These are phyloP conservation scores for Parasteatoda lunata DNA, from an alignment of 2,888 invertebrate genomes.

Conservation along the genomic window DNA sequence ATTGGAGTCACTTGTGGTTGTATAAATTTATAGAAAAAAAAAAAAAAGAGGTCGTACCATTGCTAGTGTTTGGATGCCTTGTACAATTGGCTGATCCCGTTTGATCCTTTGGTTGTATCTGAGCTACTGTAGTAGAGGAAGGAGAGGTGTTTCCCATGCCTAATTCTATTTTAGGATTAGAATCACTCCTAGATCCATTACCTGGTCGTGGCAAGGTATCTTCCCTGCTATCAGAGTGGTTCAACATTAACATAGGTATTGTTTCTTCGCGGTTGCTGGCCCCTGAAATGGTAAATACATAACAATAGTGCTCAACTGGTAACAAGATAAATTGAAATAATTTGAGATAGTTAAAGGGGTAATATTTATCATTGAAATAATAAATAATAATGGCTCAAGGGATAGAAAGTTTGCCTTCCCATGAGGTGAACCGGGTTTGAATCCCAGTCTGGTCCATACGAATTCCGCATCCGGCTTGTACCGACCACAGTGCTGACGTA, in stretches of 20 bases:
- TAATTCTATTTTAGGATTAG: constrained; percentile 19
- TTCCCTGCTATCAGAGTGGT: constrained; percentile 68
- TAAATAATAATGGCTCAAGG: too few species aligned
- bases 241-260: constrained; percentile 69
- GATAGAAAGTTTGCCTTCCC: too few species aligned
- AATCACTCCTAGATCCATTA: constrained; percentile 12
- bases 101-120: constrained; percentile 16
- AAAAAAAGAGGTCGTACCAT: constrained; percentile 29
- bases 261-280: constrained; percentile 64
- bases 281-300: constrained; percentile 5
- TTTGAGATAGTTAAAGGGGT: too few species aligned
- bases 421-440: too few species aligned
- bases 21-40: too few species aligned
- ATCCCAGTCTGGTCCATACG: too few species aligned
- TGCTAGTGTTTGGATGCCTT: constrained; percentile 56
- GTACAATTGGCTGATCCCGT: constrained; percentile 45
- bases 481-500: too few species aligned
- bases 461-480: too few species aligned
- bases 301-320: too few species aligned
- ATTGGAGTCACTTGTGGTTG: too few species aligned
- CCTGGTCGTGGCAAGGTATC: constrained; percentile 52
- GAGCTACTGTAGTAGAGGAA: constrained; percentile 20
- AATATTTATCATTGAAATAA: too few species aligned
- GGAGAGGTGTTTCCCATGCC: constrained; percentile 3
- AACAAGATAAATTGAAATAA: too few species aligned